phyloP scores from a whole-genome alignment of 1,140 invertebrate genomes.

The Polyergus mexicanus region DNA sequence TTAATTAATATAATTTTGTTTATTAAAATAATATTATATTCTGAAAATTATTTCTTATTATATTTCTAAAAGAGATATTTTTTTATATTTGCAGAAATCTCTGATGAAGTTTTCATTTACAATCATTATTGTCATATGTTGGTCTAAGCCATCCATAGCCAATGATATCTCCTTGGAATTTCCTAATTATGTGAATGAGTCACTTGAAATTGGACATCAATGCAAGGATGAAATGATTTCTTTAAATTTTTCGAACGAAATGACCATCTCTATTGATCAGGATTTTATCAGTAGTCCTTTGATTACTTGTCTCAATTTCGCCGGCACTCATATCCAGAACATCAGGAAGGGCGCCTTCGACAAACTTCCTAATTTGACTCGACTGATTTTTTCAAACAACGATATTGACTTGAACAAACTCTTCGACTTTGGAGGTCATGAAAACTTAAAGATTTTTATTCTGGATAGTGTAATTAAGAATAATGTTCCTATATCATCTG shows the following conservation, averaged over 20 bases:
- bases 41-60: no score
- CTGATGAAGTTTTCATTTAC: neutral
- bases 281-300: neutral
- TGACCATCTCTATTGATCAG: neutral
- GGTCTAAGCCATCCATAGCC: neutral
- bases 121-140: neutral
- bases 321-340: neutral
- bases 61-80: no score
- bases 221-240: neutral
- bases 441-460: neutral
- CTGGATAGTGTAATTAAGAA: neutral
- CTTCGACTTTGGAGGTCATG: neutral
- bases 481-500: neutral
- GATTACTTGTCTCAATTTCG: neutral
- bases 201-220: neutral
- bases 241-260: neutral
- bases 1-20: no score
- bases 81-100: no score
- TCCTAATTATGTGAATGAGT: neutral
- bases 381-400: neutral
- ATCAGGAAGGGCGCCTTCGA: neutral
- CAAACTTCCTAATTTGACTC: conserved; percentile 1
- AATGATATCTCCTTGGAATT: neutral
- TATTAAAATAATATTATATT: no score
- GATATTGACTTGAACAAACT: neutral